Evolutionary conservation across 1,140 invertebrate species (phyloP), one percentile per base, ranked within the genome.

Genomic region (Nixonia krombeini): DNA sequence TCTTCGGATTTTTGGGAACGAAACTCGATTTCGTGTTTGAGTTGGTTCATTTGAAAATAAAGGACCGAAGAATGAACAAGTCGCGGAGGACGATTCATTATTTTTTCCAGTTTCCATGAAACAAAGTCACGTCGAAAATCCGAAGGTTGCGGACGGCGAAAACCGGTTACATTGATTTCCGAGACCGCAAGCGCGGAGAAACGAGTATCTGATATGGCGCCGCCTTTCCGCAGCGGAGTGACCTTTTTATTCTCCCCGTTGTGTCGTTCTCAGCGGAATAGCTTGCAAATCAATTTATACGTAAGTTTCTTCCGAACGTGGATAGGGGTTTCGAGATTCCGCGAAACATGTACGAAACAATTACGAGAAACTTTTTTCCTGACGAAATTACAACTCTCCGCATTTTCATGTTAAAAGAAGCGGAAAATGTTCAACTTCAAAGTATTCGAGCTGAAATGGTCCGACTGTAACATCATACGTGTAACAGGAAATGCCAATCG

Each of bases 141-240:
- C 29, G 17, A 29, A 16, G 56, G 18, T 31, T 31, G 23, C 31
- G 41, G 16, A 33, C n/a, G n/a, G n/a, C 25, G 18, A 49, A 35
- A 51, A 66, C 63, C 63, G 63, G 63, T 66, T 59, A 52, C 63
- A 47, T 51, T 61, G 64, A 61, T 68, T 56, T 68, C 64, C 49
- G 56, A 44, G 45, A 55, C 64, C 57, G 44, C 55, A 66, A 66
- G n/a, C n/a, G n/a, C 15, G 40, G 25, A 59, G 56, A 73, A 76
- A 75, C 68, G 47, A 49, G 67, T 13, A 50, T 71, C 67, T 42
- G 65, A 76, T 75, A 77, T 58, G 61, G 61, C 68, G 59, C 70
- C 74, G 74, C 64, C 68, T 70, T 76, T 76, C 62, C 68, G 40
- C 8, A 18, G 49, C 25, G 18, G 33, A 37, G 21, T 58, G 17